Percentiles rank a stretch among this genome's conserved stretches.
Evolutionary conservation across 2,113 vertebrate genomes (phyloP).

Genomic region (Lepisosteus osseus): DNA sequence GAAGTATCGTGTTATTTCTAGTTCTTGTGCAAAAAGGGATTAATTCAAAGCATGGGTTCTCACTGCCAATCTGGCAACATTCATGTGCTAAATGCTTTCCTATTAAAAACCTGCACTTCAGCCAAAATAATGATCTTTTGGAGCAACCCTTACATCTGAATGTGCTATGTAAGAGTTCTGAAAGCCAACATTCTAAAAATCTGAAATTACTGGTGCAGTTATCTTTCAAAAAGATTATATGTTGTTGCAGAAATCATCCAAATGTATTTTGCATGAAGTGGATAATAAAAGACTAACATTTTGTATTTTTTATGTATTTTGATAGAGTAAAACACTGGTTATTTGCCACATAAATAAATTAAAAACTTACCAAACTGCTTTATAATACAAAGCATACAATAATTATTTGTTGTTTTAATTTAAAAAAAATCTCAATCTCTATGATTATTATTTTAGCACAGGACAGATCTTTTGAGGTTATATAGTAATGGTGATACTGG

Average conservation of each 20-base stretch:
- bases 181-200: background rate
- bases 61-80: conserved; percentile 11
- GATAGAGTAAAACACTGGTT: too few relatives aligned
- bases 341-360: background rate
- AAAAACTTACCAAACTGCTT: background rate
- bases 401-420: background rate
- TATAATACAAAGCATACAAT: background rate
- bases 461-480: background rate
- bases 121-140: conserved; percentile 9
- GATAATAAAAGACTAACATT: too few relatives aligned
- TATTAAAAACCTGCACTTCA: conserved; percentile 14
- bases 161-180: background rate
- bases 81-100: conserved; percentile 4
- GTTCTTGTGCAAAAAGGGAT: background rate
- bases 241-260: too few relatives aligned
- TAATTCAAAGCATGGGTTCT: background rate
- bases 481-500: background rate
- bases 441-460: background rate
- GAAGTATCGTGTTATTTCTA: background rate
- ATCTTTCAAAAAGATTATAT: too few relatives aligned
- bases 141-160: background rate
- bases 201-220: too few relatives aligned
- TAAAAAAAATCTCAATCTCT: background rate
- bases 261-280: too few relatives aligned
- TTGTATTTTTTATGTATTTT: too few relatives aligned